Base-by-base conservation (phyloP, 2,888 invertebrate genomes). In the Melikaiella ostensackeni region DNA sequence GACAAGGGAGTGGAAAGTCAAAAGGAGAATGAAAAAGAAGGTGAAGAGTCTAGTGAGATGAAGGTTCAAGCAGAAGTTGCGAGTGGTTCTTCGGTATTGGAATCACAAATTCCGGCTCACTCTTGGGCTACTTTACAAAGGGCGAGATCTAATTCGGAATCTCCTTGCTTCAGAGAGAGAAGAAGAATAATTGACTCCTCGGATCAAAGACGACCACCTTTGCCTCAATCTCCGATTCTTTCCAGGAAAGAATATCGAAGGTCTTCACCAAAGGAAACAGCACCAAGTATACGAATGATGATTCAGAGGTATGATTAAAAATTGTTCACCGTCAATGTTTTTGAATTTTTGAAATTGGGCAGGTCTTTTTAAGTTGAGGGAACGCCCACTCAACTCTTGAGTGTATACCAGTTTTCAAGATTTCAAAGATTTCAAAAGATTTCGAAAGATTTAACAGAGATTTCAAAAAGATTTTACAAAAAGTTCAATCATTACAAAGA, bases 271-370 rank as follows among this genome's bases (percentile, higher is more conserved):
- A 95, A 95, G 85, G 95, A 95, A 86, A 94, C 95, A 24, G 94
- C 95, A 0, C 95, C 95, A 0, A 95, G 95, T 62, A 95, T 96
- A 59, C 92, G 94, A 63, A 93, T 95, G 76, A 96, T 95, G 95
- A 94, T 95, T 85, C 95, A 94, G 63, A 93, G 94, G 82, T 95
- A 95, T 85, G 94, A 27, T 59, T 27, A 16, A 7, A 16, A 59
- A 13, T 59, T 16, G 24, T 27, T 55, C 5, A 27, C 7, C 16
- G 16, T 1, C 1, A 27, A 27, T 13, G 21, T 55, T 46, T 46
- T 46, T 46, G 42, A 19, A 46, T 55, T 46, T 46, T 46, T 46
- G 42, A 19, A 46, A 46, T 19, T 19, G 3, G 5, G 16, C 5
- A 19, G 42, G 19, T 46, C 16, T 46, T 0, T 4, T 30, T 30